Evolutionary conservation across 2,888 invertebrate genomes (phyloP), one percentile per base, ranked within the genome.

Genomic region (Melipona bicolor): DNA sequence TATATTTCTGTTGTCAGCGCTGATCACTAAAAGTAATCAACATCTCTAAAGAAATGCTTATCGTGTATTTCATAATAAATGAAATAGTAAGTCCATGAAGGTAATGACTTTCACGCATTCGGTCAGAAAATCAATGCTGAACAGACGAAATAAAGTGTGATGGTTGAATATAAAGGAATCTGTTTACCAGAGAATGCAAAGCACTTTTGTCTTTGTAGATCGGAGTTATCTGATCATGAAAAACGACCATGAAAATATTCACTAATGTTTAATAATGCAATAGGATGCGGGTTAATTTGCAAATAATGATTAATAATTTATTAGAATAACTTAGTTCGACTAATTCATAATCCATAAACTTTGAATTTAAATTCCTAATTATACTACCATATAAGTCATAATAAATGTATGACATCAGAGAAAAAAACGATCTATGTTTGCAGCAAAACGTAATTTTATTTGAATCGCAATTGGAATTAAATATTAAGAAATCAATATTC

Each of bases 211-310:
- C 80, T 87, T 62, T 64, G 62, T 61, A 75, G 74, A 82, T 83
- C 80, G 70, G 43, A 27, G 65, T 59, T 71, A 43, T 49, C 77
- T 83, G 87, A 88, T 88, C 83, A 43, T 11, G 11, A 32, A 32
- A 32, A 87, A 87, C 54, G 85, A 87, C 87, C 87, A 79, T 81
- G 67, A 79, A 85, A 83, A 83, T 85, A 85, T 88, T 79, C 78
- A 54, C 78, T 43, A 11, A 27, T 78, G 65, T 77, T 74, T 67
- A 69, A 69, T 77, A 65, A 80, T 69, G 77, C 79, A 76, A 72
- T 72, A 77, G 75, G 27, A 69, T 62, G 54, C 70, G n/a, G 27
- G 1, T 27, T 27, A 27, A 27, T 27, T 27, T 27, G 27, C 27
- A 27, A 27, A 27, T 27, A 27, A 27, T 27, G 27, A 27, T 27